Evolutionary conservation across 2,113 vertebrate species (phyloP).

Genomic region (Macrotis lagotis): DNA sequence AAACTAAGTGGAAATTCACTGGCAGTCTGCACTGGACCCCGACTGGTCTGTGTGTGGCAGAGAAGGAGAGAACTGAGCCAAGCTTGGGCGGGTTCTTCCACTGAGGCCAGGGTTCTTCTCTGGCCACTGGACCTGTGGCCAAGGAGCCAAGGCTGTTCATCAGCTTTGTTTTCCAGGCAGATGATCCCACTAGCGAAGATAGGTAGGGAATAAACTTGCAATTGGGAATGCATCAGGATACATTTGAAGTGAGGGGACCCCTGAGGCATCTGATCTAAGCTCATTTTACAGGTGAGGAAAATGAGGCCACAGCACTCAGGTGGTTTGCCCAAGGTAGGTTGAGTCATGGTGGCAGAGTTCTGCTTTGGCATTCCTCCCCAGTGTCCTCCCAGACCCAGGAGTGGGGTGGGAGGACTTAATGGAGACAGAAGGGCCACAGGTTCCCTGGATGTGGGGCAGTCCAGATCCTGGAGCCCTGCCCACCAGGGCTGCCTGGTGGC

Average conservation of each 20-base stretch:
- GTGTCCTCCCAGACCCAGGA: no score
- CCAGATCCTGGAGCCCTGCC: no score
- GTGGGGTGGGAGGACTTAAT: no score
- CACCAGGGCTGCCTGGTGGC: no score
- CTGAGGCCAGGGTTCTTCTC: not conserved
- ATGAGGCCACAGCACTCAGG: not conserved
- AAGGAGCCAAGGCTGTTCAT: not conserved
- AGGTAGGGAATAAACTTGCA: not conserved
- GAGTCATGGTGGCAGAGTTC: not conserved
- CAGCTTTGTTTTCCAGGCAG: not conserved
- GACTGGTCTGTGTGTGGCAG: not conserved
- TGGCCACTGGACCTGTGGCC: not conserved
- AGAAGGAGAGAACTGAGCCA: not conserved
- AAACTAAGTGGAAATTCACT: conserved; percentile 63
- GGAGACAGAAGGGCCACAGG: no score
- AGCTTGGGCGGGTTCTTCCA: not conserved
- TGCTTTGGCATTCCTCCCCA: not conserved
- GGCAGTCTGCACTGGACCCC: conserved; percentile 45
- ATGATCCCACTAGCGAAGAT: not conserved
- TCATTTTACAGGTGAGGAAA: not conserved
- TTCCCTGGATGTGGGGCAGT: no score
- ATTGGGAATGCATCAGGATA: not conserved
- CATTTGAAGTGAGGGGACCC: not conserved
- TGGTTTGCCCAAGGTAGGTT: not conserved
- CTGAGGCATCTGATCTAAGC: not conserved